phyloP scores from a whole-genome alignment of 2,888 invertebrate species.

The Heteromyza rotundicornis region DNA sequence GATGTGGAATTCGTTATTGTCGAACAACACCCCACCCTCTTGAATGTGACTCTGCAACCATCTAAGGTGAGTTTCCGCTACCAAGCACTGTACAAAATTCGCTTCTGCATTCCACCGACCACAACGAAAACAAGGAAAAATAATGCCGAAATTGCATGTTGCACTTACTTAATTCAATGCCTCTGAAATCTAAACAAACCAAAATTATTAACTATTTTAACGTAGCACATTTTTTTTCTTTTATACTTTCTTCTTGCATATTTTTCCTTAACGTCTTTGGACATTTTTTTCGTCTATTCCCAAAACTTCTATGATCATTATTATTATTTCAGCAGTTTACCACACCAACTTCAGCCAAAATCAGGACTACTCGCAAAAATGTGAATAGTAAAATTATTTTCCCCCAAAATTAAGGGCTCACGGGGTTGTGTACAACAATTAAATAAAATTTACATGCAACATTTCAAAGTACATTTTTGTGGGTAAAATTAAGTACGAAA shows the following conservation, averaged over 20 bases:
- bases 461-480: too few relatives aligned
- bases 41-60: conserved; percentile 82
- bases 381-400: conserved; percentile 34
- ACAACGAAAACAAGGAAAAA: too few relatives aligned
- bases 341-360: conserved; percentile 32
- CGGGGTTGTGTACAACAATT: too few relatives aligned
- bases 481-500: too few relatives aligned
- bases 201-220: neutral
- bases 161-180: neutral
- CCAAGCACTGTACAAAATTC: too few relatives aligned
- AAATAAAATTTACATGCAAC: too few relatives aligned
- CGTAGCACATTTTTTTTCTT: conserved; percentile 17
- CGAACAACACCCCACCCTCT: conserved; percentile 82
- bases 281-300: conserved; percentile 17
- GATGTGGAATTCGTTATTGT: conserved; percentile 87
- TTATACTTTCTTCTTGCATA: conserved; percentile 13
- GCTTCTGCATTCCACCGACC: too few relatives aligned
- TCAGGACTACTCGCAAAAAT: conserved; percentile 34
- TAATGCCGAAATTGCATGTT: neutral
- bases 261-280: conserved; percentile 25
- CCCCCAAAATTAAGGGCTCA: conserved; percentile 36
- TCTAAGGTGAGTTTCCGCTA: conserved; percentile 71
- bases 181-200: too few relatives aligned
- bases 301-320: conserved; percentile 19
- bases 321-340: conserved; percentile 37